Percentiles rank a stretch among this genome's conserved stretches.
phyloP scores from a whole-genome alignment of 2,888 invertebrate genomes.

The Lydus trimaculatus region DNA sequence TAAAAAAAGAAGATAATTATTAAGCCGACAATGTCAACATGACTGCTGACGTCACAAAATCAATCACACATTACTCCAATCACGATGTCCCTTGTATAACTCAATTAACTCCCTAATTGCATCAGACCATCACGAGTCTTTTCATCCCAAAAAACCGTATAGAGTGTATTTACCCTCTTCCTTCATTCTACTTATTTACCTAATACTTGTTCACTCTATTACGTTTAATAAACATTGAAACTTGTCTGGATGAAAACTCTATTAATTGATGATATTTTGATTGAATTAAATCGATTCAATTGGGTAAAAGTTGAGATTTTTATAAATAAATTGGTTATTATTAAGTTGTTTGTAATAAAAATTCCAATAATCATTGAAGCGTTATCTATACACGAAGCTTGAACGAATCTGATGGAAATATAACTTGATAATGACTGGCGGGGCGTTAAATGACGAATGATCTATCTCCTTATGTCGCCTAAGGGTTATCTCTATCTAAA shows the following conservation, averaged over 20 bases:
- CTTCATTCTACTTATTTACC: not conserved
- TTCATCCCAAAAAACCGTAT: not conserved
- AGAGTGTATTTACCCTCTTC: not conserved
- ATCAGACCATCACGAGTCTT: slow-evolving; percentile 33
- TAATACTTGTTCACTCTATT: not conserved
- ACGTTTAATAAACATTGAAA: not conserved
- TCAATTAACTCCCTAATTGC: slow-evolving; percentile 51
- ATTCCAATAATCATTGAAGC: slow-evolving; percentile 39
- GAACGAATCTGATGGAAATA: slow-evolving; percentile 47
- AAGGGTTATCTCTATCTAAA: slow-evolving; percentile 5
- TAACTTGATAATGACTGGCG: slow-evolving; percentile 51
- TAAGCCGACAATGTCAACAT: slow-evolving; percentile 11
- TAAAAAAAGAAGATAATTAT: not conserved
- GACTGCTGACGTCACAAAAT: slow-evolving; percentile 51
- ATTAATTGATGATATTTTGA: not conserved
- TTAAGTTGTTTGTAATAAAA: slow-evolving; percentile 36
- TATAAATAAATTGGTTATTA: slow-evolving; percentile 26
- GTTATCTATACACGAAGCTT: slow-evolving; percentile 37
- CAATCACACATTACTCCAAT: slow-evolving; percentile 52
- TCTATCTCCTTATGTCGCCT: slow-evolving; percentile 41
- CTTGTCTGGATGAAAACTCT: not conserved
- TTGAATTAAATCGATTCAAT: not conserved
- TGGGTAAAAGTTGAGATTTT: not conserved
- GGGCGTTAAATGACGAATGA: slow-evolving; percentile 51
- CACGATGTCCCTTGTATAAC: slow-evolving; percentile 47